Evolutionary conservation across 2,797 vertebrate species (phyloP).

Genomic region (Aphelocoma californica): DNA sequence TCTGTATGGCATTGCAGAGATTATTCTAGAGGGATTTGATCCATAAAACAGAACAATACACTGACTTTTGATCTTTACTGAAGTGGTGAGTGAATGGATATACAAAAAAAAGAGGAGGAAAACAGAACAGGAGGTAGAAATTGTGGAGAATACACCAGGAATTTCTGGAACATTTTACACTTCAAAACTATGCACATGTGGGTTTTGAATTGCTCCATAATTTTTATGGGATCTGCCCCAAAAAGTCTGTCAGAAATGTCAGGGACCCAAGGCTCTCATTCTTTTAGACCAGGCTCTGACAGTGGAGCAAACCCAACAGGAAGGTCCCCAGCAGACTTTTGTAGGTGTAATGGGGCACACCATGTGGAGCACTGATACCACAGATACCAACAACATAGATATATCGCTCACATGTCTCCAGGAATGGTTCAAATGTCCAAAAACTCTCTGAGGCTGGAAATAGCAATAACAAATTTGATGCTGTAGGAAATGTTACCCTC

Average conservation of each 20-base stretch:
- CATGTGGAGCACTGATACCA: fast-evolving
- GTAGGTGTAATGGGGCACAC: too few relatives aligned
- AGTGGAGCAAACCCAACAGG: neutral
- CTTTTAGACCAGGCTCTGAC: neutral
- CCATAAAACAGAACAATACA: neutral
- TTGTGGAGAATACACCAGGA: neutral
- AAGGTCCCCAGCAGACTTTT: neutral
- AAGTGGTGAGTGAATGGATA: neutral
- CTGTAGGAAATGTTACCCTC: neutral
- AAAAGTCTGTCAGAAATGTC: neutral
- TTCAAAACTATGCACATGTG: neutral
- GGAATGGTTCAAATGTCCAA: neutral
- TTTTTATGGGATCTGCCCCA: neutral
- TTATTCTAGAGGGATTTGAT: neutral
- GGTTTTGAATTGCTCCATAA: neutral
- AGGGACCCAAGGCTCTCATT: neutral
- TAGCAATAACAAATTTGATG: neutral
- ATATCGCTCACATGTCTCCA: neutral
- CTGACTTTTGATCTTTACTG: neutral
- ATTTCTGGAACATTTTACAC: neutral
- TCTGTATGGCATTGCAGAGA: neutral
- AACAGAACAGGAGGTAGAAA: neutral
- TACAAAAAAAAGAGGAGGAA: neutral
- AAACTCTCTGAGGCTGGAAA: neutral
- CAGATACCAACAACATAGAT: neutral